Conservation (phyloP, 2,797 vertebrate species). For the Lepilemur septentrionalis region DNA sequence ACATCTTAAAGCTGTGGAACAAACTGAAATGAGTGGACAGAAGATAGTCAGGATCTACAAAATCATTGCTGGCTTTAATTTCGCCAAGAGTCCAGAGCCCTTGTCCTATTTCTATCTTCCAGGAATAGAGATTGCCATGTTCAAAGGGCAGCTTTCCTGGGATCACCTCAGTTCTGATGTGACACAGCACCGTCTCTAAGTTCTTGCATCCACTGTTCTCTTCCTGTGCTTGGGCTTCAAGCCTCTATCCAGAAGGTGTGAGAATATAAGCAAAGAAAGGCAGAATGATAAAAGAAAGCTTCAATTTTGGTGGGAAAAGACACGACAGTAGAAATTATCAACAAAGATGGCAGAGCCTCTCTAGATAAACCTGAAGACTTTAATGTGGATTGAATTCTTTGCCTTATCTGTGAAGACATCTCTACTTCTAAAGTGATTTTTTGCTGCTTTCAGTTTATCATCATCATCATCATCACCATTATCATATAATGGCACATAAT, state of each 20-base stretch:
- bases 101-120: background rate
- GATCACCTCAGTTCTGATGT: too few species aligned
- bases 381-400: background rate
- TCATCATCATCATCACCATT: background rate
- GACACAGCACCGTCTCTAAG: background rate
- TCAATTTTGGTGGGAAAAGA: background rate
- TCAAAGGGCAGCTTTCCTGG: background rate
- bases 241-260: background rate
- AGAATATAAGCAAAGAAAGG: background rate
- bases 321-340: background rate
- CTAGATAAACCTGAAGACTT: background rate
- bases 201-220: background rate
- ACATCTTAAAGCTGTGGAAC: background rate
- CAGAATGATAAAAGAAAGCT: background rate
- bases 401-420: background rate
- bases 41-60: background rate
- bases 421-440: background rate
- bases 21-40: background rate
- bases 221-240: background rate
- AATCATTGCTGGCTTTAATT: background rate
- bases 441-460: background rate
- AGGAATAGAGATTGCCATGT: background rate
- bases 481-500: rapidly evolving
- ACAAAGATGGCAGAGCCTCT: background rate
- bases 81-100: background rate